phyloP scores from a whole-genome alignment of 2,888 invertebrate genomes.

The Drosophila nr. perissopoda region DNA sequence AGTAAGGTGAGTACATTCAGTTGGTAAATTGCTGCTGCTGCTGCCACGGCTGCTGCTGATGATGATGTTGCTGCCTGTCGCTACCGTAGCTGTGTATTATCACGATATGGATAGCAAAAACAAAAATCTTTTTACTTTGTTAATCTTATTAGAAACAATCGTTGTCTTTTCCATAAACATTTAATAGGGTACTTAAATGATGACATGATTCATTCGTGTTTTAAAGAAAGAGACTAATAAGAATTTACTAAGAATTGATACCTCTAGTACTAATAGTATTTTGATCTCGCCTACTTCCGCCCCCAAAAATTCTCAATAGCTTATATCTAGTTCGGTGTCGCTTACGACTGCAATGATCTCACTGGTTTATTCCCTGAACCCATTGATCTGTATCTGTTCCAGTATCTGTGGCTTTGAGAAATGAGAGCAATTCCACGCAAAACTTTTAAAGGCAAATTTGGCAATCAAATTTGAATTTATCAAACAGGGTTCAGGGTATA shows the following conservation, averaged over 20 bases:
- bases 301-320: too few relatives aligned
- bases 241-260: background rate
- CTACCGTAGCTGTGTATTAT: constrained; percentile 11
- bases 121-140: constrained; percentile 24
- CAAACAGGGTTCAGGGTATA: background rate
- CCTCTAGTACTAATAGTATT: too few relatives aligned
- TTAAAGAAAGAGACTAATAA: background rate
- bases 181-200: too few relatives aligned
- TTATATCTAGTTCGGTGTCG: too few relatives aligned
- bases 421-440: background rate
- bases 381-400: too few relatives aligned
- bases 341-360: too few relatives aligned
- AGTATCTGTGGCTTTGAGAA: background rate
- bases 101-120: constrained; percentile 16
- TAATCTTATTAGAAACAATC: too few relatives aligned
- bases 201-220: background rate
- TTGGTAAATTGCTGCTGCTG: constrained; percentile 36
- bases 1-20: constrained; percentile 2
- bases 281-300: too few relatives aligned
- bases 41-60: constrained; percentile 19
- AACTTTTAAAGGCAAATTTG: background rate
- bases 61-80: constrained; percentile 19
- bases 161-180: background rate
- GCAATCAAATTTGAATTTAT: background rate
- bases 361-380: too few relatives aligned